Base-by-base conservation (phyloP, 2,113 vertebrate genomes). In the Lutjanus erythropterus region DNA sequence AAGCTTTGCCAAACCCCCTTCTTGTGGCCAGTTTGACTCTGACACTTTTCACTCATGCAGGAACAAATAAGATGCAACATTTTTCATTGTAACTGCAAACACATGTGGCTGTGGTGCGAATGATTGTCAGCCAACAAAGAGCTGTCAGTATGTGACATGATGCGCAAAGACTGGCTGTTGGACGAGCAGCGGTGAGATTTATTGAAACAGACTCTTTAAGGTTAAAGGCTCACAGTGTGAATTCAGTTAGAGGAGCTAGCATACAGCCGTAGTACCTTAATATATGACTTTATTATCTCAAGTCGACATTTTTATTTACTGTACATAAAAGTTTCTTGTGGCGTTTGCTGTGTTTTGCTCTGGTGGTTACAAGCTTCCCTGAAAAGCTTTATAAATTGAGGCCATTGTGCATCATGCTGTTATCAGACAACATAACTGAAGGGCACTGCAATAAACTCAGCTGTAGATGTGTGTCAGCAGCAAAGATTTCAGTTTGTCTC, bases 51-150 rank as follows among this genome's bases (percentile, higher is more conserved):
- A 52, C 27, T 62, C 7, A 11, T 55, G 64, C 47, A 1, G 61
- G 29, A 71, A 71, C 42, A 77, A 59, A 70, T 73, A 71, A 64
- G 27, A 65, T 59, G 75, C 27, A 73, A 27, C 33, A 44, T 68
- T 81, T 78, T 73, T 75, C 41, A 84, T 41, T 19, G 3, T 75
- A 80, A 86, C 71, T 70, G 42, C 41, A 78, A 78, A 80, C 74
- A 80, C 64, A 42, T 78, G 83, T 75, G 4, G n/a, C 55, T 55
- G 68, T 44, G 37, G 60, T 56, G 78, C 47, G 29, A 66, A 23
- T 60, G 75, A 67, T 35, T 59, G 47, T 60, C 69, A 37, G 52
- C 46, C 59, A 68, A 11, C 52, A 39, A 18, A 64, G 37, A 79
- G 71, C 58, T 49, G 70, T 75, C 55, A 44, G 46, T 78, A 12